Evolutionary conservation across 2,888 invertebrate genomes (phyloP), one percentile per base, ranked within the genome.

Genomic region (Campoplex capitator): DNA sequence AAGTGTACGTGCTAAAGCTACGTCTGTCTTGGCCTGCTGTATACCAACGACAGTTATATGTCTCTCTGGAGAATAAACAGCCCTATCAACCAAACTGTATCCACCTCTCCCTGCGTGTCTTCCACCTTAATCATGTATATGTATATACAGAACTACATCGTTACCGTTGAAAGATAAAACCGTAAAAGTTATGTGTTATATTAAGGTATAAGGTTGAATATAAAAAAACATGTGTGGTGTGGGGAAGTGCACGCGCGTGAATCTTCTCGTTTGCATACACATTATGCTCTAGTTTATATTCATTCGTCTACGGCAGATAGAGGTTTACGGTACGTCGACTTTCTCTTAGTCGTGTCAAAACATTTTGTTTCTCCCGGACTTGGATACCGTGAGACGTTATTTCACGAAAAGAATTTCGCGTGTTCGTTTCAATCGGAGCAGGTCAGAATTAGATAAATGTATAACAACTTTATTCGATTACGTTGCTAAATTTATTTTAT

Each of bases 251-350:
- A 48, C 75, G 73, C 62, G 68, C 75, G 73, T 54, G 58, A 48
- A 67, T 58, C 28, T 45, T 56, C 74, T 75, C 82, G 70, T 75
- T 82, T 70, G 68, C 75, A 82, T 82, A 75, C 56, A 68, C 68
- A 82, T 82, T 68, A 82, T 58, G 51, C 45, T 42, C 56, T 75
- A 76, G 48, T 75, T 82, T 76, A 56, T 82, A 82, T 82, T 76
- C 75, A 76, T 70, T 82, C 51, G 75, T 70, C 68, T 35, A 56
- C 18, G 45, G 54, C 35, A 76, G 68, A 58, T 76, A 76, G 28
- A 82, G 58, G 48, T 56, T 82, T 48, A 68, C 75, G 32, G 56
- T 28, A 45, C 35, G 18, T 58, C 70, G 56, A 28, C n/a, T 75
- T 56, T 70, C 45, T 42, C 56, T 32, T n/a, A n/a, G 35, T n/a